Evolutionary conservation across 2,888 invertebrate genomes (phyloP).

Genomic region (Monochamus alternatus): DNA sequence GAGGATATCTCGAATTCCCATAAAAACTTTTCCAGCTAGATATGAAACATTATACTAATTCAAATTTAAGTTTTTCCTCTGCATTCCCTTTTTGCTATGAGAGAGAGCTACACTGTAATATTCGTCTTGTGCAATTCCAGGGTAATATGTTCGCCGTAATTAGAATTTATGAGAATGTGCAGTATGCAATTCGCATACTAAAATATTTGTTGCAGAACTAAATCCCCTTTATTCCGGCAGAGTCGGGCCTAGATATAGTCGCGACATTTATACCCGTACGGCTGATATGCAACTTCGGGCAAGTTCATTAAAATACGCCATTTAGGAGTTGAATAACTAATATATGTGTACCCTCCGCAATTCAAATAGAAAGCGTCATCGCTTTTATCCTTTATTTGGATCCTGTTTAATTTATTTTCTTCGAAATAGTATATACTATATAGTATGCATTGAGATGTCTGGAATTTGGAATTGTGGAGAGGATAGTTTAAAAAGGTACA

Average conservation of each 20-base stretch:
- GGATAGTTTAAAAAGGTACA: no score
- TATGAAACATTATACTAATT: no score
- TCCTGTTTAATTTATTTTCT: no score
- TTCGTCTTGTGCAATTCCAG: not conserved
- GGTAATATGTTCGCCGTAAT: constrained; percentile 44
- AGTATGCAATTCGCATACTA: constrained; percentile 50
- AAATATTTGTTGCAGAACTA: constrained; percentile 49
- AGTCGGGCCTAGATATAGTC: not conserved
- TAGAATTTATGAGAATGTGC: constrained; percentile 48
- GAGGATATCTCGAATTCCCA: no score
- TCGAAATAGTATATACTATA: no score
- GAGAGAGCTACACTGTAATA: not conserved
- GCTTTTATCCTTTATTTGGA: no score
- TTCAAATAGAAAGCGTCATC: not conserved
- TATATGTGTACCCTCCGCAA: not conserved
- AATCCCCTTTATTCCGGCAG: constrained; percentile 47
- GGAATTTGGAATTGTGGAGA: no score
- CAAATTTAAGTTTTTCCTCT: no score
- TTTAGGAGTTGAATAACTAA: not conserved
- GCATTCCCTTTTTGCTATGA: no score
- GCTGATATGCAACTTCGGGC: not conserved
- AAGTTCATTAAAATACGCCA: not conserved
- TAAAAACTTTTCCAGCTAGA: no score
- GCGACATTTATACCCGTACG: not conserved
- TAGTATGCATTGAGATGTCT: no score